phyloP scores from a whole-genome alignment of 92 coral and sea anemone species.

The Diadumene lineata region DNA sequence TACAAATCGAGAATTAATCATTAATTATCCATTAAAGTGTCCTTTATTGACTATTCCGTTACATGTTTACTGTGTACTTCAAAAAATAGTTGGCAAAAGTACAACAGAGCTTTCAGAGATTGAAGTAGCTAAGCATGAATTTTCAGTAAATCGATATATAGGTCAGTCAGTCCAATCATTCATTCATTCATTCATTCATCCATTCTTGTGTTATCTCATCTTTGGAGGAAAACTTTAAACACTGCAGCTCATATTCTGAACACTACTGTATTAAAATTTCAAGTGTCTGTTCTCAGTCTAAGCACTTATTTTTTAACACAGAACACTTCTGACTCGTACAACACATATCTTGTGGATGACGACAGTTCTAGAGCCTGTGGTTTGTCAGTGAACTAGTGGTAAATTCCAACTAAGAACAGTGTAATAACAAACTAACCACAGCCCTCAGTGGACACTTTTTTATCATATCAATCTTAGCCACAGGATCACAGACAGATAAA shows the following conservation, averaged over 20 bases:
- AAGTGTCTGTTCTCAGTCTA: neutral
- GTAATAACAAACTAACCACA: neutral
- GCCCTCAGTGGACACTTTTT: neutral
- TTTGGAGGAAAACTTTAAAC: neutral
- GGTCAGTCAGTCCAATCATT: neutral
- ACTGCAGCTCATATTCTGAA: neutral
- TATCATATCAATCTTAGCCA: neutral
- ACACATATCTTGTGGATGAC: no score
- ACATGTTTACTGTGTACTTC: neutral
- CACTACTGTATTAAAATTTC: neutral
- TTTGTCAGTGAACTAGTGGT: neutral
- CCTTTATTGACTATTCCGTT: neutral
- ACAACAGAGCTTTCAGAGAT: neutral
- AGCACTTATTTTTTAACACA: neutral
- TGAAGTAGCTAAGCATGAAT: no score
- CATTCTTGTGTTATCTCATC: neutral
- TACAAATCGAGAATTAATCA: neutral
- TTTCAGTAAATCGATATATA: neutral
- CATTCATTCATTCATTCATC: neutral
- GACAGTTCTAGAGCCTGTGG: neutral
- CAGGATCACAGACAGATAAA: neutral
- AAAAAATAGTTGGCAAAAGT: neutral
- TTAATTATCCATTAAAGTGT: neutral
- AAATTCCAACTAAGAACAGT: neutral
- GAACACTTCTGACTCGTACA: neutral